phyloP scores from a whole-genome alignment of 2,113 vertebrate genomes.

The Gulo gulo region DNA sequence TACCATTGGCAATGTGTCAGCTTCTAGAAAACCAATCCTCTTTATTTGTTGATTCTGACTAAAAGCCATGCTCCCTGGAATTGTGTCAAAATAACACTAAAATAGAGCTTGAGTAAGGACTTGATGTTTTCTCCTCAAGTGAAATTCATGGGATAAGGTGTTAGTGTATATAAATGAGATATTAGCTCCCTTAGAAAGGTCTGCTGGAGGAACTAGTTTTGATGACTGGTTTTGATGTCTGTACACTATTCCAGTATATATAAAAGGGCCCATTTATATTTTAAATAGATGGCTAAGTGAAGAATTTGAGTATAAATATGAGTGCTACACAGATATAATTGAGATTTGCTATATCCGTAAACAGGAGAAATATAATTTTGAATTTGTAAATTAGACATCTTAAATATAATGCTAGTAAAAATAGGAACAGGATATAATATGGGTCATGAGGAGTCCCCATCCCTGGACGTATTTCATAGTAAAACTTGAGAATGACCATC shows the following conservation, averaged over 20 bases:
- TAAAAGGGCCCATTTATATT: background rate
- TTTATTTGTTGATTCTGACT: conserved; percentile 33
- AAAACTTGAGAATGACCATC: background rate
- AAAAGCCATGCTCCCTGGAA: background rate
- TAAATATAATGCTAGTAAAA: background rate
- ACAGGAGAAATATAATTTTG: background rate
- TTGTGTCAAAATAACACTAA: conserved; percentile 20
- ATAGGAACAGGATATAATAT: background rate
- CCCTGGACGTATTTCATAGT: background rate
- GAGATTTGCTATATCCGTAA: background rate
- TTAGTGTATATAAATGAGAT: background rate
- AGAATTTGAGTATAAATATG: background rate
- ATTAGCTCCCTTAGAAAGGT: background rate
- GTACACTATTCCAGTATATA: background rate
- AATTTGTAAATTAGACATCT: background rate
- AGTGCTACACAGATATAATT: background rate
- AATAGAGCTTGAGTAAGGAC: background rate
- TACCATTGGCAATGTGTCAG: background rate
- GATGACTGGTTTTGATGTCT: background rate
- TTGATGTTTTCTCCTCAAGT: conserved; percentile 14
- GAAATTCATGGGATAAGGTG: background rate
- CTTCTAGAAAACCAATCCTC: conserved; percentile 10
- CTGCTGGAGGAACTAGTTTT: background rate
- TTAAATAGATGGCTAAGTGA: background rate
- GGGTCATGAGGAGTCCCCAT: background rate